phyloP scores from a whole-genome alignment of 2,888 invertebrate species.

The Timema cristinae region DNA sequence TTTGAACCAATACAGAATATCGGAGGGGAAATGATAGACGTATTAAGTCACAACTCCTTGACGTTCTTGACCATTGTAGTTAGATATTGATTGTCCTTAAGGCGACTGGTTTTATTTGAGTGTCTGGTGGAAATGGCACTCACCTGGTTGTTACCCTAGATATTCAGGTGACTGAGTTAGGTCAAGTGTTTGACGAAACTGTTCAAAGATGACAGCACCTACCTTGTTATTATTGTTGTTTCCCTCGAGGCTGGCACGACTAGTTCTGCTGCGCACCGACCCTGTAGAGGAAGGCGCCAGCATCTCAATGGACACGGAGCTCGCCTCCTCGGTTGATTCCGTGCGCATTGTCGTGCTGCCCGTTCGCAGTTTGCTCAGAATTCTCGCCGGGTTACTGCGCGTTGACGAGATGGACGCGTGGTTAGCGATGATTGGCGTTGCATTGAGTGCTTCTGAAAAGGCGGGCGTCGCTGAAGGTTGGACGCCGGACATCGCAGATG shows the following conservation, averaged over 20 bases:
- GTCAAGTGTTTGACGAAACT: too few relatives aligned
- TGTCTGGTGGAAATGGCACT: too few relatives aligned
- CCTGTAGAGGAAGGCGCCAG: slow-evolving; percentile 37
- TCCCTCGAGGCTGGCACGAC: slow-evolving; percentile 21
- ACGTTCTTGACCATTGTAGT: too few relatives aligned
- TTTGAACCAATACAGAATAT: too few relatives aligned
- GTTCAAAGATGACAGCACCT: not conserved
- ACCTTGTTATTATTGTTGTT: not conserved
- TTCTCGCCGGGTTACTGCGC: slow-evolving; percentile 33
- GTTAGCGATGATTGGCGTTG: not conserved
- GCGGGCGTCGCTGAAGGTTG: slow-evolving; percentile 4
- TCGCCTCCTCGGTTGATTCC: slow-evolving; percentile 45
- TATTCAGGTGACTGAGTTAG: too few relatives aligned
- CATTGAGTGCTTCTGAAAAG: not conserved
- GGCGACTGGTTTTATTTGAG: too few relatives aligned
- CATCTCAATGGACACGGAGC: slow-evolving; percentile 37
- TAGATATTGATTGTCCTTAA: too few relatives aligned
- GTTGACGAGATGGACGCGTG: slow-evolving; percentile 11
- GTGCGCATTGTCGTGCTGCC: slow-evolving; percentile 33
- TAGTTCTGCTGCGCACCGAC: slow-evolving; percentile 32
- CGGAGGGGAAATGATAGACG: too few relatives aligned
- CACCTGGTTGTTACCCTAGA: too few relatives aligned
- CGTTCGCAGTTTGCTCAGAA: slow-evolving; percentile 47
- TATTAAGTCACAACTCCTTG: too few relatives aligned
- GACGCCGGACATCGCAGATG: slow-evolving; percentile 6